Base-by-base conservation (phyloP, 2,797 vertebrate species). In the Vespertilio murinus region DNA sequence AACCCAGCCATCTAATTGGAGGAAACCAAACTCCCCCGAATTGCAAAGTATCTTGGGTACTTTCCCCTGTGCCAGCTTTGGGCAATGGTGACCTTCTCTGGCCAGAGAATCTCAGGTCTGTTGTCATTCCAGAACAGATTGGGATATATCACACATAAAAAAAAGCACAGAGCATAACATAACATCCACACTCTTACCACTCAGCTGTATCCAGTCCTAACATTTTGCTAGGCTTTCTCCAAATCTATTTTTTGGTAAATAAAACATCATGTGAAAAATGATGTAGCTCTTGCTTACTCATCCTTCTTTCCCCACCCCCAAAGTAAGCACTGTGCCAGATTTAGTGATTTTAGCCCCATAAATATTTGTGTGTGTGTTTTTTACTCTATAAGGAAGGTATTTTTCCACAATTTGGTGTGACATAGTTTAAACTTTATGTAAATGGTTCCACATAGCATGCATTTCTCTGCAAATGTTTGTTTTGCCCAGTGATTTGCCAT, bases 71-170 rank as follows among this genome's bases (percentile, higher is more conserved):
- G 28, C 23, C 74, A 47, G 30, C 28, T 92, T 79, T 82, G 47
- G n/a, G 65, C 38, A 73, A 5, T 8, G 61, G 4, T 71, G 82
- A 77, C 30, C 82, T 85, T 30, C 33, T 86, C 47, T 45, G 22
- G 70, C 22, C 30, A 61, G 59, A 82, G 45, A 88, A 22, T 49
- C 33, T 33, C 40, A 16, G 4, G 23, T 67, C 42, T 90, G 84
- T 71, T 79, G 42, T 93, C 40, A 83, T 56, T 52, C 45, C 88
- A 88, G 94, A 94, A 67, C 49, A 83, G 94, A 90, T n/a, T 89
- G 74, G 54, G 78, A 49, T 45, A 13, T 28, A 79, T 83, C 7
- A 92, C 88, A 94, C 35, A 75, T 30, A 30, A 85, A 85, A 65
- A 65, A 47, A 40, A 52, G 45, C 13, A 23, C 13, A 4, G 56